Conservation (phyloP, 2,888 invertebrate genomes). For the Cryptus viduatorius region DNA sequence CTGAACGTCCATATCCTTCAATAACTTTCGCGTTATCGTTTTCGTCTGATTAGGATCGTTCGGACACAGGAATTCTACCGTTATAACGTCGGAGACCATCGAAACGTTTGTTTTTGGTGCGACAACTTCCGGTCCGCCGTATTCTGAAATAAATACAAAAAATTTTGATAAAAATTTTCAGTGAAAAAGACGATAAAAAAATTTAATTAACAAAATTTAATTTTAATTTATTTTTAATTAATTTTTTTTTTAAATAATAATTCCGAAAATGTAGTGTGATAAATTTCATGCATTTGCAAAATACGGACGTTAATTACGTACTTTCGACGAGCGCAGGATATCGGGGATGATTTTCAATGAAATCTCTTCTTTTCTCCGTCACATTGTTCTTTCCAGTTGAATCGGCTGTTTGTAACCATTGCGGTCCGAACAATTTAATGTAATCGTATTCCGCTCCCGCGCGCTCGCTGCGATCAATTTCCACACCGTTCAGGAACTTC, state of each 20-base stretch:
- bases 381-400: constrained; percentile 84
- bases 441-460: constrained; percentile 97
- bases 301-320: constrained; percentile 84
- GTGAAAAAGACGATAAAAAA: too few relatives aligned
- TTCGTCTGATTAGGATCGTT: constrained; percentile 85
- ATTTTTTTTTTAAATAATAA: too few relatives aligned
- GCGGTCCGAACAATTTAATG: constrained; percentile 92
- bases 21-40: constrained; percentile 89
- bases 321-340: constrained; percentile 91
- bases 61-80: constrained; percentile 87
- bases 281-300: neutral
- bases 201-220: too few relatives aligned
- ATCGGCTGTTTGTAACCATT: constrained; percentile 88
- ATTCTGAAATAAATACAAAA: constrained; percentile 86
- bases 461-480: constrained; percentile 89
- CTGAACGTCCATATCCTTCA: constrained; percentile 92
- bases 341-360: constrained; percentile 91
- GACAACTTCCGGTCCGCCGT: constrained; percentile 93
- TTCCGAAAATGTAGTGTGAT: neutral
- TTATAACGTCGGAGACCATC: constrained; percentile 86
- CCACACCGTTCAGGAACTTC: constrained; percentile 90
- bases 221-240: too few relatives aligned
- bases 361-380: constrained; percentile 85
- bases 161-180: neutral
- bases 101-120: constrained; percentile 89